These are phyloP conservation scores for Gallinago paraguaiae DNA, from an alignment of 2,113 vertebrate species.

Conservation along the genomic window DNA sequence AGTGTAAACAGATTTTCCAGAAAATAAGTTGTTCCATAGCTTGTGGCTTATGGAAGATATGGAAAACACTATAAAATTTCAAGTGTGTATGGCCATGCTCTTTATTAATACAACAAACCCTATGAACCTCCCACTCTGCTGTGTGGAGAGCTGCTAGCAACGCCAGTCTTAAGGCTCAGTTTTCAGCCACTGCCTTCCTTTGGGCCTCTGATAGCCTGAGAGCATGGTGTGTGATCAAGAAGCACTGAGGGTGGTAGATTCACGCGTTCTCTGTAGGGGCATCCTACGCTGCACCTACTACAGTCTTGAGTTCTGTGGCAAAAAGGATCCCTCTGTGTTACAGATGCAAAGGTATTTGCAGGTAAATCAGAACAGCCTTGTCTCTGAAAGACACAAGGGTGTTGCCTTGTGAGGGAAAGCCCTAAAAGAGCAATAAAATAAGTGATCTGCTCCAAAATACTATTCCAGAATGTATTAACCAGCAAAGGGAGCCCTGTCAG, in stretches of 20 bases:
- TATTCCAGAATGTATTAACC: neutral
- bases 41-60: neutral
- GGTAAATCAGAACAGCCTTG: neutral
- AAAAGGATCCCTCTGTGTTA: neutral
- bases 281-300: neutral
- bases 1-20: slow-evolving; percentile 13
- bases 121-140: neutral
- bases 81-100: neutral
- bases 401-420: neutral
- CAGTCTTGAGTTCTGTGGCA: neutral
- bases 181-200: neutral
- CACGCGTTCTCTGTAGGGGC: neutral
- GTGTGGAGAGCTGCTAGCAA: neutral
- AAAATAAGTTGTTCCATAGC: neutral
- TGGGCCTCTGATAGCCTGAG: neutral
- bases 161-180: neutral
- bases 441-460: neutral
- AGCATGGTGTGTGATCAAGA: neutral
- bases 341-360: neutral
- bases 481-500: neutral
- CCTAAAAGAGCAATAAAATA: neutral
- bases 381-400: neutral
- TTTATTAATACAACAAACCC: neutral
- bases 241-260: neutral
- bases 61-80: neutral